phyloP scores from a whole-genome alignment of 2,113 vertebrate species.

The Gulo gulo region DNA sequence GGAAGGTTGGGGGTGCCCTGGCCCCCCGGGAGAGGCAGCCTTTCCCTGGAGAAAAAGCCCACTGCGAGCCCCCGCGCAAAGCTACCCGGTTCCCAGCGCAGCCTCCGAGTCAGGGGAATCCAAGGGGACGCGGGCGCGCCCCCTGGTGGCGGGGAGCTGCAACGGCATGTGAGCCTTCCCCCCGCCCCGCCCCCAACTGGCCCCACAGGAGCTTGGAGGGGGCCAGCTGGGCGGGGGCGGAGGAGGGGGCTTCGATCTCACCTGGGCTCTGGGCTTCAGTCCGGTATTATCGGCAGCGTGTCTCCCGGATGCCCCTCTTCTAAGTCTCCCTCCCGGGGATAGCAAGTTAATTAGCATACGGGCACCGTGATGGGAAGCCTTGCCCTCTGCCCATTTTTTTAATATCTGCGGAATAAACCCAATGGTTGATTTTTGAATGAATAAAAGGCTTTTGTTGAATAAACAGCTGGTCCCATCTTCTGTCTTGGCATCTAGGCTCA shows the following conservation, averaged over 20 bases:
- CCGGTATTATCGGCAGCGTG: not conserved
- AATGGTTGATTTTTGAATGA: conserved; percentile 60
- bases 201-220: not conserved
- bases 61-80: fast-evolving
- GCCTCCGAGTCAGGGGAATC: not conserved
- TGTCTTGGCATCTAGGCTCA: conserved; percentile 38
- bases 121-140: not conserved
- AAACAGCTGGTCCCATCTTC: conserved; percentile 64
- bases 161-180: not conserved
- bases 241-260: not conserved
- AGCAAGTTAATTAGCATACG: conserved; percentile 3
- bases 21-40: not conserved
- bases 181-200: fast-evolving
- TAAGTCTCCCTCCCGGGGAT: not conserved
- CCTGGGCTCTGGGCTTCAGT: not conserved
- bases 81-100: not conserved
- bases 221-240: not conserved
- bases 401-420: conserved; percentile 68
- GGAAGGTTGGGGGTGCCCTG: not conserved
- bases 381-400: not conserved
- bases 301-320: not conserved
- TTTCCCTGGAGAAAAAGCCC: not conserved
- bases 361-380: conserved; percentile 47
- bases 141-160: conserved; percentile 28
- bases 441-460: conserved; percentile 72